Evolutionary conservation across 2,888 invertebrate genomes (phyloP), one percentile per base, ranked within the genome.

Genomic region (Drosophila pegasa): DNA sequence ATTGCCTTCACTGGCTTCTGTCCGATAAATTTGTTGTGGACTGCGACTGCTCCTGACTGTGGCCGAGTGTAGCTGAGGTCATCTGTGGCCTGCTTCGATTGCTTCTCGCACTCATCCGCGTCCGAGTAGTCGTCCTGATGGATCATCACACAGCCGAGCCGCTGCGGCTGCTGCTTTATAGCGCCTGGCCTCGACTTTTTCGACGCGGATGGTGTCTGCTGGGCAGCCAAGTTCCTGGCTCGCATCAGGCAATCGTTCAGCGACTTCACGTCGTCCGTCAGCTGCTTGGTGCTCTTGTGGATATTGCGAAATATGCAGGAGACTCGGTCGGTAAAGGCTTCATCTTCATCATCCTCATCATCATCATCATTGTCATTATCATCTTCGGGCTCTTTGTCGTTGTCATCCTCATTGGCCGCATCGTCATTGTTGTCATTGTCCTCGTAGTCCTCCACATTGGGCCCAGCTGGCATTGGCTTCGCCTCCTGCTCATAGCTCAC

Each of bases 231-330:
- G 10, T 35, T 0, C 2, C n/a, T 50, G 1, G 9, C 18, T 2
- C 8, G 10, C 14, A 8, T 2, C 1, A 60, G 25, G 10, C 14
- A n/a, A 8, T 12, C n/a, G 8, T 56, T 27, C 3, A 71, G 22
- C 6, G 22, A 27, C 14, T 47, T 58, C 0, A 72, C 40, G 16
- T 80, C 66, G 0, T 48, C 27, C 6, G n/a, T 1, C 4, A 82
- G 35, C 1, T 48, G 31, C 5, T 57, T 43, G 0, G 48, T 50
- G 22, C 51, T 67, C 0, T 52, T 14, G 3, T 55, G 14, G 0
- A 80, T 33, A 0, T 37, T 0, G 2, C 20, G 12, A n/a, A 80
- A 18, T 2, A 77, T 10, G 14, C 67, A 60, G 18, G 38, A 16
- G 6, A 77, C 10, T 2, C 65, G 69, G 0, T 25, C 25, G 8